These are phyloP conservation scores for Dermolepida albohirtum DNA, from an alignment of 2,888 invertebrate genomes.

Conservation along the genomic window DNA sequence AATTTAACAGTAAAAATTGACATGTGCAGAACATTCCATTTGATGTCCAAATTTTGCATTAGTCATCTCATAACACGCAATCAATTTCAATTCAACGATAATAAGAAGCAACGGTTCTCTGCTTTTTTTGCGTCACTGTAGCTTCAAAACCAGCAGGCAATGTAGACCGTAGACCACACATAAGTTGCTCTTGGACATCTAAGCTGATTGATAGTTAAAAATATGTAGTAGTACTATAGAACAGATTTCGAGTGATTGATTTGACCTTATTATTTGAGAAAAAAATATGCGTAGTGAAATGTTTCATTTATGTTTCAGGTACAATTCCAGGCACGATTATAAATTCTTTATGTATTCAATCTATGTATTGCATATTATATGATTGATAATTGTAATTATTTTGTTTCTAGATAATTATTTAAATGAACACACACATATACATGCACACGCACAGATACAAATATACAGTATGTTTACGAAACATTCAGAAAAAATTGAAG, in stretches of 20 bases:
- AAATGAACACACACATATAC: too few relatives aligned
- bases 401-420: too few relatives aligned
- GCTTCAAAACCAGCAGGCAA: slow-evolving; percentile 8
- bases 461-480: too few relatives aligned
- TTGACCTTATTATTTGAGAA: slow-evolving; percentile 6
- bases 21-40: background rate
- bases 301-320: background rate
- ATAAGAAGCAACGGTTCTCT: slow-evolving; percentile 20
- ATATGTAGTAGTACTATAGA: background rate
- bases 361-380: background rate
- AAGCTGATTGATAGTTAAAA: slow-evolving; percentile 16
- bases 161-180: slow-evolving; percentile 6
- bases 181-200: background rate
- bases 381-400: too few relatives aligned
- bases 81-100: slow-evolving; percentile 12
- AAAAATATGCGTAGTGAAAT: background rate
- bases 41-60: background rate
- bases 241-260: too few relatives aligned
- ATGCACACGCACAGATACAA: too few relatives aligned
- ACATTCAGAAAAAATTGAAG: too few relatives aligned
- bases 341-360: too few relatives aligned
- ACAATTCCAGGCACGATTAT: background rate
- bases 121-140: background rate
- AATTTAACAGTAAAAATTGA: slow-evolving; percentile 5
- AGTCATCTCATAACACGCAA: slow-evolving; percentile 8